Base-by-base conservation (phyloP, 2,797 vertebrate species). In the Brotula barbata region DNA sequence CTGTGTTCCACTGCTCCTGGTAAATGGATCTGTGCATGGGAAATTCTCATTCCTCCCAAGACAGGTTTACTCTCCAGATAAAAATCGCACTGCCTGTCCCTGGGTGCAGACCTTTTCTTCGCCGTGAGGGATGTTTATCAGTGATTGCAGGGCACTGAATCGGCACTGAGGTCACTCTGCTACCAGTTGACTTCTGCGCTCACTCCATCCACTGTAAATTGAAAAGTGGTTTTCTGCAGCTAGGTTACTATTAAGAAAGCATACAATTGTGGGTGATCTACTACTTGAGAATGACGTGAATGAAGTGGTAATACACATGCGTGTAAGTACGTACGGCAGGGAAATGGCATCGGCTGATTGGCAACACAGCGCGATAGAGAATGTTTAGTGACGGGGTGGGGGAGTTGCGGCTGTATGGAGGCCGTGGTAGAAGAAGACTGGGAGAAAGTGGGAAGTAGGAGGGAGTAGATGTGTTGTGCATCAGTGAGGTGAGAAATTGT, bases 401-500 rank as follows among this genome's bases (percentile, higher is more conserved):
- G 23, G 40, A 25, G 47, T 61, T 59, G 25, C 49, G 77, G 53
- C 79, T 58, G 54, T 45, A 65, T 51, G 34, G 42, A 23, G 48
- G 61, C 64, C 50, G 70, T 67, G 28, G 33, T 68, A 70, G 55
- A 40, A 43, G 55, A 63, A 66, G 62, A 64, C 58, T 22, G 60
- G 54, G 47, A 58, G 62, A 73, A 75, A 43, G 58, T 78, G 31
- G 66, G 51, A 53, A 71, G 73, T 46, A 49, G 64, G 44, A 19
- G 11, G 36, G 51, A 62, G 61, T 72, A 49, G 62, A 71, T 73
- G 83, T 81, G 81, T 76, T 55, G 75, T 86, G 87, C 87, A 88
- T 85, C 85, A 90, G 59, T 90, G 87, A 83, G 76, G 73, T 89
- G 86, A 88, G 81, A 86, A 90, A 89, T 89, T 87, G 78, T 76